phyloP scores from a whole-genome alignment of 2,888 invertebrate species.

The Diplazon laetatorius region DNA sequence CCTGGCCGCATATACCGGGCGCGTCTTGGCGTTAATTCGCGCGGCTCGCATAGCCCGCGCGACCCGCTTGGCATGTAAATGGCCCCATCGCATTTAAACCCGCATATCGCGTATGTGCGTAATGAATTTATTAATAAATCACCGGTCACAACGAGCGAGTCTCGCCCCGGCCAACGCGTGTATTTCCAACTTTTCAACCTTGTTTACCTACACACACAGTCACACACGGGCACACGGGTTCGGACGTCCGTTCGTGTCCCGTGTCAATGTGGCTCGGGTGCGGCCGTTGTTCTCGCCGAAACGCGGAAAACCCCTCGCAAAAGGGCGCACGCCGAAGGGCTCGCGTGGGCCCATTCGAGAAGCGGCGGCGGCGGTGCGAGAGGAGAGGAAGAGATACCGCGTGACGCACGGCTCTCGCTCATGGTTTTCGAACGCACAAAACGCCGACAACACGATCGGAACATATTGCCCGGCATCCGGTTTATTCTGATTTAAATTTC shows the following conservation, averaged over 20 bases:
- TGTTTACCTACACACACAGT: constrained; percentile 8
- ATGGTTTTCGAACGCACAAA: constrained; percentile 28
- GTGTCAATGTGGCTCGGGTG: constrained; percentile 11
- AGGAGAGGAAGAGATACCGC: no score
- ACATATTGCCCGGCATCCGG: constrained; percentile 77
- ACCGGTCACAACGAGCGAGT: constrained; percentile 22
- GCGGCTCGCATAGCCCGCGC: neutral
- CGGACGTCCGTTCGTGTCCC: constrained; percentile 5
- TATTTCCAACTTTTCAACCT: constrained; percentile 45
- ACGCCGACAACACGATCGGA: constrained; percentile 72
- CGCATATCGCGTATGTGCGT: neutral
- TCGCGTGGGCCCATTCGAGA: neutral
- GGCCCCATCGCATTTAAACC: constrained; percentile 23
- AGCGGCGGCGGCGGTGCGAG: no score
- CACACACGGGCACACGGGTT: no score
- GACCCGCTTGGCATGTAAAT: constrained; percentile 22
- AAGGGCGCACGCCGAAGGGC: constrained; percentile 62
- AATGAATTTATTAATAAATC: constrained; percentile 47
- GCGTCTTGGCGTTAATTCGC: constrained; percentile 44
- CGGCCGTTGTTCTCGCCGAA: neutral
- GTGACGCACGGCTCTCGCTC: no score
- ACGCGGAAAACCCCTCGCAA: constrained; percentile 64
- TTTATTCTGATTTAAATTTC: constrained; percentile 80
- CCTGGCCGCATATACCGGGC: constrained; percentile 27
- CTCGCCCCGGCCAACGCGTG: neutral